Evolutionary conservation across 2,888 invertebrate species (phyloP), one percentile per base, ranked within the genome.

Genomic region (Thera obeliscata): DNA sequence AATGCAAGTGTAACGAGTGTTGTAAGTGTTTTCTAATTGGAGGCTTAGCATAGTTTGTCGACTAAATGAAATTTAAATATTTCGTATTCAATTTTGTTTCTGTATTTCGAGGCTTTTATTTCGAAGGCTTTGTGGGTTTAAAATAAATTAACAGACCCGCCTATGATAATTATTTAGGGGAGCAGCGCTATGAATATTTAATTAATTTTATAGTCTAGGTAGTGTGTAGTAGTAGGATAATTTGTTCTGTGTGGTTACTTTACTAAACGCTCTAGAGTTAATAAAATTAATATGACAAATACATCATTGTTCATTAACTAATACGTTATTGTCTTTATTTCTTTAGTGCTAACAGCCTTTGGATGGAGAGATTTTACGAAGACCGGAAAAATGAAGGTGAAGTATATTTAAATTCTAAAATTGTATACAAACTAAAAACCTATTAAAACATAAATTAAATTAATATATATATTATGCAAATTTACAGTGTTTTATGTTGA

Each of bases 31-130:
- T 12, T 35, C 48, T 55, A 56, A 61, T 61, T 55, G 46, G 61
- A 55, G 43, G 61, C 46, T 61, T 55, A 36, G 55, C 38, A 60
- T 61, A 55, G 54, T 61, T 61, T 61, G 46, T 48, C 49, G 49
- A 63, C 38, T 56, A 38, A 56, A 56, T 63, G 49, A 63, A 56
- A 56, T 50, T 63, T 22, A 41, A 49, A 63, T 50, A 63, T 56
- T 62, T 22, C 5, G 56, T 56, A 48, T 36, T 62, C 22, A 62
- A 56, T 55, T 52, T 52, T 55, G 55, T 61, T 56, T 12, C 48
- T 56, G 12, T 61, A 48, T 48, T 61, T 55, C 35, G 36, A 9
- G 11, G 2, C 43, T 9, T 61, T 61, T 12, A 46, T 36, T 61
- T 54, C 22, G 46, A 9, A 12, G 12, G 59, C 33, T 54, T 61